Conservation (phyloP, 2,113 vertebrate species). For the Apteryx owenii region DNA sequence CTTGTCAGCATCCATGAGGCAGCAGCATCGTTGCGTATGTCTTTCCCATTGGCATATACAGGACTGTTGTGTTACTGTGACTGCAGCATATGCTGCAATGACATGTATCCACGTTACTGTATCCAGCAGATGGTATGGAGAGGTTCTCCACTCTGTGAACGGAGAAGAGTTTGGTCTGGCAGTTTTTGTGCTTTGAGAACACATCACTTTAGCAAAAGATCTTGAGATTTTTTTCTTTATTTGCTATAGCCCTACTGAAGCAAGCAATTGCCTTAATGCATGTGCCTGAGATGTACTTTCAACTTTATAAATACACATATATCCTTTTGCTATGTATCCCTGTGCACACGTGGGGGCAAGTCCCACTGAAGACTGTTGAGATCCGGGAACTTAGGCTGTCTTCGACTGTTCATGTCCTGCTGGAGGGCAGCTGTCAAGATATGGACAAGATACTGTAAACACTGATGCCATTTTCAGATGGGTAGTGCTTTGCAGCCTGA, state of each 20-base stretch:
- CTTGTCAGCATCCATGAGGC: too few relatives aligned
- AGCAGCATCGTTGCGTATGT: not conserved
- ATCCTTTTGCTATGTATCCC: not conserved
- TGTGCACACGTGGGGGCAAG: not conserved
- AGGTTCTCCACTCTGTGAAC: not conserved
- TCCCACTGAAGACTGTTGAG: not conserved
- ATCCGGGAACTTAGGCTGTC: not conserved
- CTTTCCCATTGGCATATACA: fast-evolving
- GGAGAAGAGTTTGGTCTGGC: not conserved
- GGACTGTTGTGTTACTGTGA: not conserved
- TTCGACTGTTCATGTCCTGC: not conserved
- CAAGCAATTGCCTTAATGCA: not conserved
- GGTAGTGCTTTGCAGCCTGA: not conserved
- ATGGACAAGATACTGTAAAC: not conserved
- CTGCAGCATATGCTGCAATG: fast-evolving
- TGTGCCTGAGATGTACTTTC: not conserved
- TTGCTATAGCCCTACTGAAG: not conserved
- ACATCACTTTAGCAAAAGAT: not conserved
- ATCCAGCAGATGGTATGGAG: not conserved
- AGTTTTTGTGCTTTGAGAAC: not conserved
- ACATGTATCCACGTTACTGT: fast-evolving
- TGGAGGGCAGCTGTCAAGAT: not conserved
- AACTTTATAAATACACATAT: not conserved
- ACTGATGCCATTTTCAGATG: fast-evolving
- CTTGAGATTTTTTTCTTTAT: not conserved